Conservation (phyloP, 2,888 invertebrate species). For the Eupithecia dodoneata region DNA sequence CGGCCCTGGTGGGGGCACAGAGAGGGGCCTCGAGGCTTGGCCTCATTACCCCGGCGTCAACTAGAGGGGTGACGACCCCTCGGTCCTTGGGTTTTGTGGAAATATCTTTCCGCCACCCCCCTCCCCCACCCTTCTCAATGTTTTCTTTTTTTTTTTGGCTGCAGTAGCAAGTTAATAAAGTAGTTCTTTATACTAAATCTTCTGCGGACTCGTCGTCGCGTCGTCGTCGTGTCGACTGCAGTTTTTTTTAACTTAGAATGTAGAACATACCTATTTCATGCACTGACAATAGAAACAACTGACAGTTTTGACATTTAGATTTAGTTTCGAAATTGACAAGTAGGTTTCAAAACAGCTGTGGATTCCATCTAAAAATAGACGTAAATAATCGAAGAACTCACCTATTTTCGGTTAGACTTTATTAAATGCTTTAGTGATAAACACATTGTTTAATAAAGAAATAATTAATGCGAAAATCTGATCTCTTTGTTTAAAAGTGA, state of each 20-base stretch:
- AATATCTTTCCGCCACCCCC: no score
- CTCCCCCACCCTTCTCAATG: no score
- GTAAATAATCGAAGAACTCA: constrained; percentile 39
- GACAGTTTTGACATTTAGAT: constrained; percentile 29
- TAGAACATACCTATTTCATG: not conserved
- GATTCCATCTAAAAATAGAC: constrained; percentile 48
- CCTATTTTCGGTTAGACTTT: constrained; percentile 16
- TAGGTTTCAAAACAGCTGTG: constrained; percentile 64
- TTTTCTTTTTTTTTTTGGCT: no score
- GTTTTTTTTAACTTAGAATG: not conserved
- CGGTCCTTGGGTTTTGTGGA: no score
- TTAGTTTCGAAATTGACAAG: constrained; percentile 75
- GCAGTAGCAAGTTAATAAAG: no score
- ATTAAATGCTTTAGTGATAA: constrained; percentile 21
- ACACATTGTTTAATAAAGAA: constrained; percentile 12
- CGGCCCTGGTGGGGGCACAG: no score
- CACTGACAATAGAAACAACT: not conserved
- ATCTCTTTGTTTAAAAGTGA: constrained; percentile 59
- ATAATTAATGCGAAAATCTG: constrained; percentile 26
- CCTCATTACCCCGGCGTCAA: no score
- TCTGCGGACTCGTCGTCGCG: no score
- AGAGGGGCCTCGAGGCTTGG: no score
- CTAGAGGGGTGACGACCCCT: no score
- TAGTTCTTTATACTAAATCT: no score
- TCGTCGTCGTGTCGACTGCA: not conserved